These are phyloP conservation scores for Lordiphosa clarofinis DNA, from an alignment of 1,140 invertebrate genomes.

Conservation along the genomic window DNA sequence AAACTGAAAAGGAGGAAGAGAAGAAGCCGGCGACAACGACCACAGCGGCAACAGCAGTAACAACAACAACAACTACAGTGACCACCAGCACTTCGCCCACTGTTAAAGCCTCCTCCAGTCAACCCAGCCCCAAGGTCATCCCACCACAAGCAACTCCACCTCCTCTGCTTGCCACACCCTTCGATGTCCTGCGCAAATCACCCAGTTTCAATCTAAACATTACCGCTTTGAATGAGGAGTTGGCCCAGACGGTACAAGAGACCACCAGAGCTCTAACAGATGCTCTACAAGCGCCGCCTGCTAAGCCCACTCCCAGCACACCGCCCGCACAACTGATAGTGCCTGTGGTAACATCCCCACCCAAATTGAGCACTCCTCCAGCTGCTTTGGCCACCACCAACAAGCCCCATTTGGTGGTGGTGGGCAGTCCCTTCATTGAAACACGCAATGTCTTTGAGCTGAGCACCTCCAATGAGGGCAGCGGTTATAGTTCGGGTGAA, in stretches of 20 bases:
- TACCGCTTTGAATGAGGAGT: slow-evolving; percentile 66
- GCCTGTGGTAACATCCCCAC: not conserved
- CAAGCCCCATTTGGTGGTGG: slow-evolving; percentile 20
- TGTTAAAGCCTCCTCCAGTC: too few relatives aligned
- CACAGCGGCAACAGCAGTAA: slow-evolving; percentile 4
- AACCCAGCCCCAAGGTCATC: too few relatives aligned
- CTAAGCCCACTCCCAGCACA: slow-evolving; percentile 34
- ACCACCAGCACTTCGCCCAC: too few relatives aligned
- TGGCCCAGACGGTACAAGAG: slow-evolving; percentile 73
- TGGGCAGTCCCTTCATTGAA: slow-evolving; percentile 81
- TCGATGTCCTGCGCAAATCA: slow-evolving; percentile 73
- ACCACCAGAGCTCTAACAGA: slow-evolving; percentile 68
- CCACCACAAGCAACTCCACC: not conserved
- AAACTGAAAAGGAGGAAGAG: slow-evolving; percentile 6
- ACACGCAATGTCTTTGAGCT: slow-evolving; percentile 77
- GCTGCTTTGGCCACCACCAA: slow-evolving; percentile 32
- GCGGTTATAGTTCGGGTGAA: slow-evolving; percentile 77
- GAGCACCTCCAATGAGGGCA: slow-evolving; percentile 58
- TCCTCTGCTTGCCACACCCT: slow-evolving; percentile 39
- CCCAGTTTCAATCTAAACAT: slow-evolving; percentile 79
- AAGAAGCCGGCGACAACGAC: not conserved
- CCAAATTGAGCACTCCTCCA: slow-evolving; percentile 55
- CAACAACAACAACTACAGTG: not conserved
- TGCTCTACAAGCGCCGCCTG: slow-evolving; percentile 50
- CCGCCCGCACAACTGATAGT: slow-evolving; percentile 2